Base-by-base conservation (phyloP, 2,888 invertebrate species). In the Harmothoe impar region DNA sequence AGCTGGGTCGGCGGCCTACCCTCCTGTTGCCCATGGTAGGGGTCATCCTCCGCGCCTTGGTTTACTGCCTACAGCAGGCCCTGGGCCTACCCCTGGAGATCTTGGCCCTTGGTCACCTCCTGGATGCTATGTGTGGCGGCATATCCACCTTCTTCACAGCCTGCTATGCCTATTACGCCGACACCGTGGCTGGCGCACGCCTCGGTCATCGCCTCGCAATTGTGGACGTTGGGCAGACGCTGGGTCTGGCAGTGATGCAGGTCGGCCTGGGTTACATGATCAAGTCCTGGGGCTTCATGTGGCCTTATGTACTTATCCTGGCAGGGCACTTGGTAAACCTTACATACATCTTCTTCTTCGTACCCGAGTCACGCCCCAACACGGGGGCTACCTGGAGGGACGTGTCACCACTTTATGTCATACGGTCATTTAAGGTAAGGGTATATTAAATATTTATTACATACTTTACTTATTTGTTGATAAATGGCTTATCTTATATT, bases 101-200 rank as follows among this genome's bases (percentile, higher is more conserved):
- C 23, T 20, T 84, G 12, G 23, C 29, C n/a, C 23, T 84, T 10
- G 51, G 43, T 1, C 5, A 35, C 25, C n/a, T 43, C 1, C 7
- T 25, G 1, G 84, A 84, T 43, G 84, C 43, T 0, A 1, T 84
- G 12, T 51, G 17, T 43, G 84, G 84, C 0, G 84, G 84, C 1
- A 35, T 33, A 0, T n/a, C 12, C n/a, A 84, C 51, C 3, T 84
- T 84, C 43, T 1, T 43, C 0, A 51, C 84, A 5, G 0, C 84
- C 23, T 84, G 84, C 84, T 84, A 35, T 29, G 84, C 84, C 20
- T 84, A 84, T n/a, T 25, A 33, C 10, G 84, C 84, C 23, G 84
- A 84, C 51, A 84, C 84, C 0, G 51, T 84, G 43, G n/a, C 84
- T 10, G 5, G 10, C 1, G 10, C 43, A 33, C 23, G 51, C 1